phyloP scores from a whole-genome alignment of 2,113 vertebrate species.

The Fregetta grallaria region DNA sequence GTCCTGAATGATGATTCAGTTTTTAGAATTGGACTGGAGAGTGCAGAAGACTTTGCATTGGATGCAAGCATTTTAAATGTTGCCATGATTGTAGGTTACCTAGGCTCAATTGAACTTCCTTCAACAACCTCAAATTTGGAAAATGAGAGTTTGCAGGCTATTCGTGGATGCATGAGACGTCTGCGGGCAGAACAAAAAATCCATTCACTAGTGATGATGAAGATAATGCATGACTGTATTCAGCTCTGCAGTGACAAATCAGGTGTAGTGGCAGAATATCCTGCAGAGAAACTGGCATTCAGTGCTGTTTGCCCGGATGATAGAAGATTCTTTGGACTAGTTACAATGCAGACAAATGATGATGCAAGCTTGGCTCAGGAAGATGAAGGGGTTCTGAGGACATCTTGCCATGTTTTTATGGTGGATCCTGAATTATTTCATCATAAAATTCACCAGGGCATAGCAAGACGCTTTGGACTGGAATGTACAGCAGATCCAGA shows the following conservation, averaged over 20 bases:
- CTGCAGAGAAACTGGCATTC: slow-evolving; percentile 95
- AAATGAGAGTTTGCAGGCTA: slow-evolving; percentile 92
- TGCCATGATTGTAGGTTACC: slow-evolving; percentile 95
- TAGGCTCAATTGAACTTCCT: slow-evolving; percentile 95
- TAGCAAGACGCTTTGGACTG: slow-evolving; percentile 89
- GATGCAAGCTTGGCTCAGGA: slow-evolving; percentile 78
- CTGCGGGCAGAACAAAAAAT: slow-evolving; percentile 94
- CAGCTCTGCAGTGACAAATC: slow-evolving; percentile 87
- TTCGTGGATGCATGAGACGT: slow-evolving; percentile 96
- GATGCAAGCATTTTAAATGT: slow-evolving; percentile 92
- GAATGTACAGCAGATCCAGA: slow-evolving; percentile 95
- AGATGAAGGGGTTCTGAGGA: slow-evolving; percentile 85
- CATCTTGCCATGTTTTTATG: slow-evolving; percentile 97
- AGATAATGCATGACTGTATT: slow-evolving; percentile 94
- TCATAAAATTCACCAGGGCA: slow-evolving; percentile 90
- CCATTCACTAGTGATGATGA: slow-evolving; percentile 92
- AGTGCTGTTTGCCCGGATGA: slow-evolving; percentile 96
- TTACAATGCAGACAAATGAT: slow-evolving; percentile 91
- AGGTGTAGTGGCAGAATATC: slow-evolving; percentile 87
- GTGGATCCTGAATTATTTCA: slow-evolving; percentile 94
- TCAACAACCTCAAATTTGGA: slow-evolving; percentile 87
- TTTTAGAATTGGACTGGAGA: slow-evolving; percentile 77
- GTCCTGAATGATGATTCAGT: slow-evolving; percentile 80
- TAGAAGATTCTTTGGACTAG: slow-evolving; percentile 91
- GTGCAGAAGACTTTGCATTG: slow-evolving; percentile 74